Conservation (phyloP, 2,113 vertebrate species). For the Cebidichthys violaceus region DNA sequence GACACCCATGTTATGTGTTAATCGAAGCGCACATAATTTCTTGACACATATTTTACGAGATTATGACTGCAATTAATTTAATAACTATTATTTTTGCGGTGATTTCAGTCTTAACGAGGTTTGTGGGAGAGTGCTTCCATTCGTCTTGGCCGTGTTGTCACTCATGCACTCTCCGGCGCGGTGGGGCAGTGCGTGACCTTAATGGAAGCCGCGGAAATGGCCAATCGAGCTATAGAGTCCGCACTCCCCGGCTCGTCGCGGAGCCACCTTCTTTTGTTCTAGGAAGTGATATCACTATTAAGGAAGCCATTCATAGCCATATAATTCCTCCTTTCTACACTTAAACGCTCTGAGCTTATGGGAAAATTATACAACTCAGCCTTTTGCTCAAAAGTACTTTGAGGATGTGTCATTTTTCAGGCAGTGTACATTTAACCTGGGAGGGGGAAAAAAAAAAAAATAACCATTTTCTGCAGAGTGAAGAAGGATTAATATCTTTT, state of each 20-base stretch:
- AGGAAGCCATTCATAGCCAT: slow-evolving; percentile 80
- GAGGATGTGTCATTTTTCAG: slow-evolving; percentile 83
- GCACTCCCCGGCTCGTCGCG: slow-evolving; percentile 77
- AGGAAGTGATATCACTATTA: slow-evolving; percentile 84
- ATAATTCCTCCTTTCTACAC: slow-evolving; percentile 83
- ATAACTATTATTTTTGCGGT: slow-evolving; percentile 94
- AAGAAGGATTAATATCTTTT: slow-evolving; percentile 74
- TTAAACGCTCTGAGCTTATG: slow-evolving; percentile 83
- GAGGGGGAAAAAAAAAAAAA: slow-evolving; percentile 63
- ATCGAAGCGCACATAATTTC: slow-evolving; percentile 98
- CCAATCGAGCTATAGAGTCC: slow-evolving; percentile 84
- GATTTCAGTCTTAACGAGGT: slow-evolving; percentile 87
- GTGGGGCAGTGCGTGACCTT: slow-evolving; percentile 87
- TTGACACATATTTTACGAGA: slow-evolving; percentile 92
- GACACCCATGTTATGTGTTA: slow-evolving; percentile 99
- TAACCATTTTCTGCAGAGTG: slow-evolving; percentile 60
- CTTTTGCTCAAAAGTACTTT: slow-evolving; percentile 80
- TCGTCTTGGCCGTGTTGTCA: slow-evolving; percentile 88
- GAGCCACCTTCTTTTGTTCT: slow-evolving; percentile 82
- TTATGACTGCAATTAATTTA: slow-evolving; percentile 98
- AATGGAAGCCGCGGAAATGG: slow-evolving; percentile 87
- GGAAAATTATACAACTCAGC: slow-evolving; percentile 84
- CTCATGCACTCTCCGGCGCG: slow-evolving; percentile 85
- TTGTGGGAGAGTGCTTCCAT: slow-evolving; percentile 89
- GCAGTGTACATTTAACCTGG: slow-evolving; percentile 76